Evolutionary conservation across 2,113 vertebrate species (phyloP).

Genomic region (Coracopsis vasa): DNA sequence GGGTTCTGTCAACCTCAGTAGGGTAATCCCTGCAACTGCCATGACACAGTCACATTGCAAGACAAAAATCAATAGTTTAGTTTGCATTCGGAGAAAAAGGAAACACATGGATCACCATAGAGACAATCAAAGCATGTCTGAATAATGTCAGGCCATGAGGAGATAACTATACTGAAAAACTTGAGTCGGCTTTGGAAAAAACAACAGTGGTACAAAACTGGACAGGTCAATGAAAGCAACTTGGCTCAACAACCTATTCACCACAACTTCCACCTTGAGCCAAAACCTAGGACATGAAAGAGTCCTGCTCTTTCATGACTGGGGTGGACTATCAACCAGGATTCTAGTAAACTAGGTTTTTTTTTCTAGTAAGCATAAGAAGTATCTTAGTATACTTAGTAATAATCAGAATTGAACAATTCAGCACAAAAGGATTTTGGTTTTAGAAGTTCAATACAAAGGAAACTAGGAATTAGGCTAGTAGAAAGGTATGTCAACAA

Average conservation of each 20-base stretch:
- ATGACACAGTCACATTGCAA: not conserved
- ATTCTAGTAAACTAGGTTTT: not conserved
- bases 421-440: not conserved
- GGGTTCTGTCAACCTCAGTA: not conserved
- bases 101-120: not conserved
- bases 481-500: not conserved
- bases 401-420: fast-evolving
- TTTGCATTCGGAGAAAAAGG: not conserved
- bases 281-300: not conserved
- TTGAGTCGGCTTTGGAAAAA: not conserved
- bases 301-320: not conserved
- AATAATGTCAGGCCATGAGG: not conserved
- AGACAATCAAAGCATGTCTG: fast-evolving
- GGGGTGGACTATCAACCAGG: not conserved
- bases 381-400: not conserved
- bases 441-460: not conserved
- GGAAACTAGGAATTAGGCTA: not conserved
- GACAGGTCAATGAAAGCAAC: not conserved
- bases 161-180: not conserved
- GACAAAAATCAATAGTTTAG: not conserved
- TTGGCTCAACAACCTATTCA: not conserved
- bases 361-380: no score
- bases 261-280: not conserved
- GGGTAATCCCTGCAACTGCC: not conserved
- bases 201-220: not conserved